phyloP scores from a whole-genome alignment of 2,888 invertebrate species.

The Limenitis camilla region DNA sequence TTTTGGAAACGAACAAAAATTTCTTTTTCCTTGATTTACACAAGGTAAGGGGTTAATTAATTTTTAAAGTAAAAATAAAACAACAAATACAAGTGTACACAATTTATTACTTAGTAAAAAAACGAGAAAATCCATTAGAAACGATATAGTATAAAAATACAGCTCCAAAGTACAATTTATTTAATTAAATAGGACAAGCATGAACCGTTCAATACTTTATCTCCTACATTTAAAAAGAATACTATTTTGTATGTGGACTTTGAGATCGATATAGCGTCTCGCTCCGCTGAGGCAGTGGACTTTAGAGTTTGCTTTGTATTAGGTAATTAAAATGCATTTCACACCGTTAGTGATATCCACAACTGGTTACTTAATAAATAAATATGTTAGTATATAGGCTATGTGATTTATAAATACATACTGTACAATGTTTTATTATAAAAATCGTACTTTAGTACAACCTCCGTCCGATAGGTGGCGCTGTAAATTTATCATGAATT shows the following conservation, averaged over 20 bases:
- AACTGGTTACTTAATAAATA: conserved; percentile 42
- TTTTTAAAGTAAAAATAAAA: conserved; percentile 14
- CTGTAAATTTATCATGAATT: too few species aligned
- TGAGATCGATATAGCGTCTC: too few species aligned
- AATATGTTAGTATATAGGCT: conserved; percentile 54
- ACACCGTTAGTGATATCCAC: conserved; percentile 8
- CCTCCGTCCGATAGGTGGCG: too few species aligned
- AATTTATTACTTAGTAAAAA: conserved; percentile 65
- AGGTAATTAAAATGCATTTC: conserved; percentile 14
- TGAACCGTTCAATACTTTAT: conserved; percentile 35
- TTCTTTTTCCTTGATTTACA: too few species aligned
- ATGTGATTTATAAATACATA: conserved; percentile 19
- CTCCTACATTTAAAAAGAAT: too few species aligned
- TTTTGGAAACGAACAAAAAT: too few species aligned
- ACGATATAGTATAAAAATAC: conserved; percentile 65
- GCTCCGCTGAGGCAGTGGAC: background rate
- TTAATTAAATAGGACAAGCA: conserved; percentile 19
- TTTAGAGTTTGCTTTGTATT: background rate
- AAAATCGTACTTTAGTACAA: too few species aligned
- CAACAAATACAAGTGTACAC: conserved; percentile 55
- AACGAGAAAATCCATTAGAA: conserved; percentile 51
- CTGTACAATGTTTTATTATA: too few species aligned
- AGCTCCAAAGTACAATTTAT: conserved; percentile 38
- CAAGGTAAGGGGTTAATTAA: too few species aligned
- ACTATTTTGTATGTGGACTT: too few species aligned